Conservation (phyloP, 2,888 invertebrate species). For the Andricus quercusramuli region DNA sequence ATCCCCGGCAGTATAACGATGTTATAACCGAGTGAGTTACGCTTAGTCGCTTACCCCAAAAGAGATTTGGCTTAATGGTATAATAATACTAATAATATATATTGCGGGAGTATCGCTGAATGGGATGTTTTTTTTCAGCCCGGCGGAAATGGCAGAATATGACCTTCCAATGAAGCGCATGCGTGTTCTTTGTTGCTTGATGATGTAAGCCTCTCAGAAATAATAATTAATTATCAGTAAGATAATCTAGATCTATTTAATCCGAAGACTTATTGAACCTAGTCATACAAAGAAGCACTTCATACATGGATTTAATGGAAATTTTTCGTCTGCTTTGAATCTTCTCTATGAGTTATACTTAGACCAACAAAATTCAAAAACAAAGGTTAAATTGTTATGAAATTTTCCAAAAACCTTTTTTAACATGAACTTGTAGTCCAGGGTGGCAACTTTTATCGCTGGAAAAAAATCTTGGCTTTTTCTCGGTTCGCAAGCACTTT, state of each 20-base stretch:
- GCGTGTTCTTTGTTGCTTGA: neutral
- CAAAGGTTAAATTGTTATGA: neutral
- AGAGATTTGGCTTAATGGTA: too few relatives aligned
- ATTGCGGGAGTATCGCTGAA: too few relatives aligned
- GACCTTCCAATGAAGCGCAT: neutral
- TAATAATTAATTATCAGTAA: slow-evolving; percentile 31
- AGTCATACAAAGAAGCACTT: neutral
- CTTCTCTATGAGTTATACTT: neutral
- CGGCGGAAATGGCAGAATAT: neutral
- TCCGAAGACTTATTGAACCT: neutral
- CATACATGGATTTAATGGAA: neutral
- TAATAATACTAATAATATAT: too few relatives aligned
- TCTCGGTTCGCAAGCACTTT: too few relatives aligned
- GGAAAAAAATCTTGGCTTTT: too few relatives aligned
- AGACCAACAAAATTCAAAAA: neutral
- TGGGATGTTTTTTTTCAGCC: neutral
- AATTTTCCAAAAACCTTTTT: too few relatives aligned
- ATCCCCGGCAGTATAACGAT: too few relatives aligned
- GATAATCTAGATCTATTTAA: slow-evolving; percentile 17
- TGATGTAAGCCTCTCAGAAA: slow-evolving; percentile 17
- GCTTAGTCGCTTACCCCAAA: too few relatives aligned
- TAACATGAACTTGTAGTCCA: too few relatives aligned
- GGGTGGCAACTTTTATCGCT: too few relatives aligned
- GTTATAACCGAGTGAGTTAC: too few relatives aligned
- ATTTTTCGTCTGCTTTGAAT: neutral